Conservation (phyloP, 1,140 invertebrate species). For the Papilio dardanus region DNA sequence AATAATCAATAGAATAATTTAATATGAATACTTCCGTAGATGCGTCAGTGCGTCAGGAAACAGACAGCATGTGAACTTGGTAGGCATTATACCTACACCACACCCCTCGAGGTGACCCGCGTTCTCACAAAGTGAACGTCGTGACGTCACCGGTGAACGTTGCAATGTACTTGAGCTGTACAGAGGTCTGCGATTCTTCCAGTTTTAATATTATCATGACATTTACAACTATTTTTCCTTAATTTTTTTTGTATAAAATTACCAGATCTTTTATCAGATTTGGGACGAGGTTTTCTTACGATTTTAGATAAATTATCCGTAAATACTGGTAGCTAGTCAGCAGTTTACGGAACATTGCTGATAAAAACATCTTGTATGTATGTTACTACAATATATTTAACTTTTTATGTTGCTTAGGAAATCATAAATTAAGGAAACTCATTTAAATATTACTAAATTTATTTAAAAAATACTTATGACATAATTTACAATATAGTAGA, state of each 20-base stretch:
- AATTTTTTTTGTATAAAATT: no score
- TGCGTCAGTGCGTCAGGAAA: neutral
- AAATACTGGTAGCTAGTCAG: no score
- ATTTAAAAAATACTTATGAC: constrained; percentile 39
- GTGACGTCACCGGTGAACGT: neutral
- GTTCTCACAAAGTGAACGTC: constrained; percentile 35
- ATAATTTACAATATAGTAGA: constrained; percentile 37
- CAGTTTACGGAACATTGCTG: no score
- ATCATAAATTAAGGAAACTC: constrained; percentile 4
- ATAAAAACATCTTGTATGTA: no score
- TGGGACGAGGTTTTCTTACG: no score
- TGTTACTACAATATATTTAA: no score
- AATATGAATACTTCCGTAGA: neutral
- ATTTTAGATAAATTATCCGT: no score
- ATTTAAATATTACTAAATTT: constrained; percentile 36
- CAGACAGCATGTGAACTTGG: neutral
- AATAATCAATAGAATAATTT: neutral
- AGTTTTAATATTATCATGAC: neutral
- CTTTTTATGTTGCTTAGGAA: neutral
- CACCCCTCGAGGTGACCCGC: constrained; percentile 30
- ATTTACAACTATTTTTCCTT: neutral
- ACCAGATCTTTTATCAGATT: no score
- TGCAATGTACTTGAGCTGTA: neutral
- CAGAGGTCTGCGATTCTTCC: neutral
- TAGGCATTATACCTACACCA: neutral